Conservation (phyloP, 1,140 invertebrate genomes). For the Macrocentrus cingulum region DNA sequence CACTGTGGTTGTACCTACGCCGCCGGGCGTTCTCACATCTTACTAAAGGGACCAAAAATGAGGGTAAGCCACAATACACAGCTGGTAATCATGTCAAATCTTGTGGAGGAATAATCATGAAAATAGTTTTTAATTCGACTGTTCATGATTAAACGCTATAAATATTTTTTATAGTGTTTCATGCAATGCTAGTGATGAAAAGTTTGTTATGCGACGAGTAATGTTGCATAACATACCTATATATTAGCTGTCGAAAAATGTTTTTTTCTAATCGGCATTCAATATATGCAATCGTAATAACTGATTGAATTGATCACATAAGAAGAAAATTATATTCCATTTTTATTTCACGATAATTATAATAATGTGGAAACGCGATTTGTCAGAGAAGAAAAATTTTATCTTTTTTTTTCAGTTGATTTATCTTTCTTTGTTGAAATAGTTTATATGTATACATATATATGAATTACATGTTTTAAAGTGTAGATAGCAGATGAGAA, state of each 20-base stretch:
- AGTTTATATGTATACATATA: conserved; percentile 30
- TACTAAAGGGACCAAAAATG: conserved; percentile 44
- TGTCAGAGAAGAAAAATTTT: neutral
- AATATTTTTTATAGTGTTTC: no score
- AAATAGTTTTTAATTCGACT: neutral
- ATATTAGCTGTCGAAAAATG: no score
- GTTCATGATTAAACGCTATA: no score
- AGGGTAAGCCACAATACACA: neutral
- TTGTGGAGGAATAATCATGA: neutral
- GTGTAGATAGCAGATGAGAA: conserved; percentile 19
- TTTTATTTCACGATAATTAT: no score
- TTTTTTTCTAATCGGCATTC: conserved; percentile 27
- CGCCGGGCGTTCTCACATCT: conserved; percentile 54
- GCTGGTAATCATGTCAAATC: neutral
- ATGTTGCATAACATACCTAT: no score
- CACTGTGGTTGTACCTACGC: conserved; percentile 57
- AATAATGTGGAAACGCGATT: neutral
- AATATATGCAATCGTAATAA: conserved; percentile 5
- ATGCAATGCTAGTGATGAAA: no score
- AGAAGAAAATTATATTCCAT: neutral
- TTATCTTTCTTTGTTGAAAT: conserved; percentile 21
- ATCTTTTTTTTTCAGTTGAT: neutral
- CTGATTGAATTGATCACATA: no score
- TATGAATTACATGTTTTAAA: conserved; percentile 9
- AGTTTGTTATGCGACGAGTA: no score